Conservation (phyloP, 1,140 invertebrate genomes). For the Heliconius melpomene region DNA sequence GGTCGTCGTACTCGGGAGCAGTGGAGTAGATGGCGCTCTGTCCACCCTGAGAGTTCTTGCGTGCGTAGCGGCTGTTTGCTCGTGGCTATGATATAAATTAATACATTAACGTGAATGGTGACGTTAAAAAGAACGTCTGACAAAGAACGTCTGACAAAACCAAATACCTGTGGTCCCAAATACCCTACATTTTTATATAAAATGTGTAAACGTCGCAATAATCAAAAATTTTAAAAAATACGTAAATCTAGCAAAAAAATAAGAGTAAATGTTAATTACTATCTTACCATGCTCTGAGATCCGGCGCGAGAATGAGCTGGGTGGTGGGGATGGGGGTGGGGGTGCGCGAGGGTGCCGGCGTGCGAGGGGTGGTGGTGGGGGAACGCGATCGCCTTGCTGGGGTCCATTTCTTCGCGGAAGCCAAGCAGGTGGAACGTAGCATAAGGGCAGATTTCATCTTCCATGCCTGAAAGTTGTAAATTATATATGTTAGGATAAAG, state of each 20-base stretch:
- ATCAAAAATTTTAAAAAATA: no score
- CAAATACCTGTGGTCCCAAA: no score
- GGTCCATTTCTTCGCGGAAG: slow-evolving; percentile 97
- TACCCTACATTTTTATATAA: no score
- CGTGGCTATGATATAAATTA: slow-evolving; percentile 22
- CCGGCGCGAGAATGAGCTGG: slow-evolving; percentile 91
- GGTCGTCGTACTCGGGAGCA: slow-evolving; percentile 93
- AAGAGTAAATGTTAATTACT: not conserved
- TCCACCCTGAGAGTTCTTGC: slow-evolving; percentile 84
- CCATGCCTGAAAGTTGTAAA: slow-evolving; percentile 85
- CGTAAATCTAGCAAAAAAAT: no score
- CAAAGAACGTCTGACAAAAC: no score
- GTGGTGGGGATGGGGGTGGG: slow-evolving; percentile 86
- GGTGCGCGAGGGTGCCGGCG: slow-evolving; percentile 90
- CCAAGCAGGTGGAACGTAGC: slow-evolving; percentile 96
- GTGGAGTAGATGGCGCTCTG: slow-evolving; percentile 87
- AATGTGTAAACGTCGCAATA: no score
- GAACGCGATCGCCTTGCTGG: slow-evolving; percentile 93
- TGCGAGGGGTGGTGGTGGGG: slow-evolving; percentile 88
- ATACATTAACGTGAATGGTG: not conserved
- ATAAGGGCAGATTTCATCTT: slow-evolving; percentile 96
- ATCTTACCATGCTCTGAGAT: slow-evolving; percentile 90
- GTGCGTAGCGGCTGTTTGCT: slow-evolving; percentile 86
- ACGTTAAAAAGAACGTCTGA: no score
- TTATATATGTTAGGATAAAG: not conserved